These are phyloP conservation scores for Pseudorhombus dupliciocellatus DNA, from an alignment of 2,113 vertebrate genomes.

Conservation along the genomic window DNA sequence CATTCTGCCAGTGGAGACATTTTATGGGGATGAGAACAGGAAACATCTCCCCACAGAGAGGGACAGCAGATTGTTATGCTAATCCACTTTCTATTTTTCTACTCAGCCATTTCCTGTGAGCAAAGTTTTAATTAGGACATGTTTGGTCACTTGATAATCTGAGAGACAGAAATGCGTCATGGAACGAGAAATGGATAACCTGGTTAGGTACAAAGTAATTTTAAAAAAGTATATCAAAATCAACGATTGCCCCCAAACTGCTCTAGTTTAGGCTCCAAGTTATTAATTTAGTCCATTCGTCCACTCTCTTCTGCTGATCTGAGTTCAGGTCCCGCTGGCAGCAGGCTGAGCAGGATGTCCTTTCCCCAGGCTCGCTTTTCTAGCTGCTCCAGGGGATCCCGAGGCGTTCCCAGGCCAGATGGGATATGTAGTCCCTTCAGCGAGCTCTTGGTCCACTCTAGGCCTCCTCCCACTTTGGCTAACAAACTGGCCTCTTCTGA, in stretches of 20 bases:
- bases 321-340: not conserved
- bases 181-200: not conserved
- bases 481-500: not conserved
- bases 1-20: not conserved
- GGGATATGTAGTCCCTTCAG: not conserved
- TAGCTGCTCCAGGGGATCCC: not conserved
- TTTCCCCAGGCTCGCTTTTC: not conserved
- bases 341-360: not conserved
- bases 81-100: not conserved
- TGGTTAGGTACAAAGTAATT: not conserved
- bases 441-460: not conserved
- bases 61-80: not conserved
- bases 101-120: not conserved
- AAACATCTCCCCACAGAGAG: not conserved
- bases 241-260: too few relatives aligned
- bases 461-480: not conserved
- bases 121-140: not conserved
- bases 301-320: not conserved
- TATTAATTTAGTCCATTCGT: not conserved
- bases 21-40: not conserved
- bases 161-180: not conserved
- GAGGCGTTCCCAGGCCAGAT: not conserved
- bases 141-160: not conserved
- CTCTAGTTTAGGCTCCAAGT: too few relatives aligned
- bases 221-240: not conserved